Base-by-base conservation (phyloP, 2,113 vertebrate species). In the Scortum barcoo region DNA sequence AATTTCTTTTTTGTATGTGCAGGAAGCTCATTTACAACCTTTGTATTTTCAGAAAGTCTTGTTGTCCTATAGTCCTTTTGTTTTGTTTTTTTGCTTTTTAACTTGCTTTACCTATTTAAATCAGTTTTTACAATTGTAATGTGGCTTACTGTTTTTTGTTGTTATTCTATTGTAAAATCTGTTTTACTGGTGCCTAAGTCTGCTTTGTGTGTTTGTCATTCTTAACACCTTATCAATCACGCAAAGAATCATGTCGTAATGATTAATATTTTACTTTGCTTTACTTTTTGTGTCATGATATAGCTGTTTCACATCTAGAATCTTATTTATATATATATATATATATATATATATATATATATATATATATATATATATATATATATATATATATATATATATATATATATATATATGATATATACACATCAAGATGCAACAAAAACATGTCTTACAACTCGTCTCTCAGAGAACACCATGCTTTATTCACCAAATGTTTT, bases 191-290 rank as follows among this genome's bases (percentile, higher is more conserved):
- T 2, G 8, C 3, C 24, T 24, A 2, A 53, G 48, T 50, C 57
- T 74, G 73, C 38, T 80, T 17, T 50, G 3, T 73, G n/a, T 36
- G 80, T 70, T 42, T 48, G 28, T 14, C 28, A 50, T 71, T 50
- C 19, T 36, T 36, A 36, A 36, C 33, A 36, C 33, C 33, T 6
- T 36, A 6, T 36, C 33, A 36, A 4, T 3, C 33, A 36, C 6
- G 6, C 33, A 36, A 36, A 36, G 33, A 36, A 36, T 36, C 33
- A 36, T 36, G 33, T 36, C 33, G 6, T 36, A 36, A 6, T 36
- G 33, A 36, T 36, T 36, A n/a, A n/a, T n/a, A n/a, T n/a, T n/a
- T n/a, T n/a, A n/a, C 33, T 36, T 36, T 3, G 33, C n/a, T n/a
- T 36, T 3, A 36, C 6, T 36, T 6, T 36, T 36, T 6, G 33